Conservation (phyloP, 2,113 vertebrate genomes). For the Pardalotus punctatus region DNA sequence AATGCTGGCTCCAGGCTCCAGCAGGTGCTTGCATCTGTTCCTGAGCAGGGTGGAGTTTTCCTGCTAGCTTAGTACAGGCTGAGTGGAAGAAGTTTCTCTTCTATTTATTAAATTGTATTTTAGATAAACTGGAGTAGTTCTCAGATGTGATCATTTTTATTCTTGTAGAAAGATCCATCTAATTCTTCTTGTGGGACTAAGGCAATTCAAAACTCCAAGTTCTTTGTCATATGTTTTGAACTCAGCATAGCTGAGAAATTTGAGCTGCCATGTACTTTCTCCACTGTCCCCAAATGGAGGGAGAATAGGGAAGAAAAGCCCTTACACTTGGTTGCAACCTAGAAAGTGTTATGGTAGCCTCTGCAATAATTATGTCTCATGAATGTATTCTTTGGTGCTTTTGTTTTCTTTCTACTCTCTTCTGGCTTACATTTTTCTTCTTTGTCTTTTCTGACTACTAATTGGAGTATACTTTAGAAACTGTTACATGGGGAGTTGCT, state of each 20-base stretch:
- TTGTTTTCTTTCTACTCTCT: background rate
- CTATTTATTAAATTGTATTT: background rate
- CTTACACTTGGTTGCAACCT: background rate
- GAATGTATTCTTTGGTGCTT: background rate
- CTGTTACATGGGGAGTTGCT: background rate
- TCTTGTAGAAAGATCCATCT: background rate
- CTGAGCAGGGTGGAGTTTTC: accelerated
- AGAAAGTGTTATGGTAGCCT: background rate
- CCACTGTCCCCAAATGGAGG: background rate
- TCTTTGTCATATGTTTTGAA: background rate
- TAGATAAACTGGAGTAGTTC: background rate
- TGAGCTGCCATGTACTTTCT: background rate
- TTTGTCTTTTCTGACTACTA: background rate
- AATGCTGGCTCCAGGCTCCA: background rate
- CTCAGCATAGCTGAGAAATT: background rate
- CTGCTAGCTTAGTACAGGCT: background rate
- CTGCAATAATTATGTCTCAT: background rate
- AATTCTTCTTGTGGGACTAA: background rate
- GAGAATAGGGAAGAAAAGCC: background rate
- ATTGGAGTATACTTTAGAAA: background rate
- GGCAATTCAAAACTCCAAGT: background rate
- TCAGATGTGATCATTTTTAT: background rate
- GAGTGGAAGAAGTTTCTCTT: background rate
- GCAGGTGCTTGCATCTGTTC: background rate
- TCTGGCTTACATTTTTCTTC: background rate